Evolutionary conservation across 2,113 vertebrate species (phyloP).

Genomic region (Zosterops hypoxanthus): DNA sequence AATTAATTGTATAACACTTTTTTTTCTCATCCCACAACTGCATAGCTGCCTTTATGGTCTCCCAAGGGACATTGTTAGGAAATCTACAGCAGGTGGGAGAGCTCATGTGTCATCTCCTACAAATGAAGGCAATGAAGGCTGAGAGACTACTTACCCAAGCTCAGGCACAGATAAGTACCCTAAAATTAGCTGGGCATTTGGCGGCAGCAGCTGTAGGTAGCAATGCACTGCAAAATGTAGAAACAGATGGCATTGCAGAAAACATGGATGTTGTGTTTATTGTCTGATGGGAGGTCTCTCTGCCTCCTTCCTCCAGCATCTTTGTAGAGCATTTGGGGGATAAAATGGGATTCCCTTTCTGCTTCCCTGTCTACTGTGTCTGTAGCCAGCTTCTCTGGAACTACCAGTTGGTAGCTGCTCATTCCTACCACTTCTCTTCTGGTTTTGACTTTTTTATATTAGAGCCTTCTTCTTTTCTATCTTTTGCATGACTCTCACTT

Average conservation of each 20-base stretch:
- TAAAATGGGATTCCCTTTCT: neutral
- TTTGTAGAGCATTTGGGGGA: neutral
- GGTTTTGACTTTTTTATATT: neutral
- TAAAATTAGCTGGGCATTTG: conserved; percentile 63
- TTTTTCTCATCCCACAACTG: conserved; percentile 9
- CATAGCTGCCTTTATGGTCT: neutral
- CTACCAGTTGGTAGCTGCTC: neutral
- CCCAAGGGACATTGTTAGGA: neutral
- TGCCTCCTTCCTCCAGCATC: neutral
- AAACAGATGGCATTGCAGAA: conserved; percentile 37
- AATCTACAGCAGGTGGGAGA: conserved; percentile 48
- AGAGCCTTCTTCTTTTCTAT: neutral
- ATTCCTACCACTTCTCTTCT: neutral
- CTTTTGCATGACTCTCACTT: neutral
- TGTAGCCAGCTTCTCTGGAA: neutral
- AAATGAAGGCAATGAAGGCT: conserved; percentile 8
- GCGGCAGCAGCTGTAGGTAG: conserved; percentile 46
- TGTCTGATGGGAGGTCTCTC: neutral
- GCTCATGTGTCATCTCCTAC: conserved; percentile 31
- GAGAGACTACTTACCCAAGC: neutral
- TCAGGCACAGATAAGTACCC: neutral
- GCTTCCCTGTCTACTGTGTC: neutral
- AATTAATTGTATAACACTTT: neutral
- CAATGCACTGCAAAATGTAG: neutral
- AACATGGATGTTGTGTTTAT: neutral